These are phyloP conservation scores for Phoebastria nigripes DNA, from an alignment of 2,797 vertebrate species.

Conservation along the genomic window DNA sequence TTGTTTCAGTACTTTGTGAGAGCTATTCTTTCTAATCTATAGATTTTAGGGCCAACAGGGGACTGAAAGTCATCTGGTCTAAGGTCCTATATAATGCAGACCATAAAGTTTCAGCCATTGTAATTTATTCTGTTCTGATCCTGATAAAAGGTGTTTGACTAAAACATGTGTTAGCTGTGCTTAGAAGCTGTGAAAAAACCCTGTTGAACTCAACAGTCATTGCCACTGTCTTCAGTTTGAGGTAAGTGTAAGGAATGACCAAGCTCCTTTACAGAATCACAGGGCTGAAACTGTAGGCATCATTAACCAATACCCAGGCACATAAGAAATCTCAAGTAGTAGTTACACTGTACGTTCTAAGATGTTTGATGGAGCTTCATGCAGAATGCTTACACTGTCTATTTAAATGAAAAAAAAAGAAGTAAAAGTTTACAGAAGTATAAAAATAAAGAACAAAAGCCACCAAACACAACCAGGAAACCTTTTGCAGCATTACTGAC, in stretches of 20 bases:
- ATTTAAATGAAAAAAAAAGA: not conserved
- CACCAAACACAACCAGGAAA: not conserved
- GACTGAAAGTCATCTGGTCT: not conserved
- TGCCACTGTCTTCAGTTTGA: not conserved
- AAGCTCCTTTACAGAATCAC: not conserved
- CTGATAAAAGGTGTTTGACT: not conserved
- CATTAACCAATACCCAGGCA: not conserved
- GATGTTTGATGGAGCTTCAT: not conserved
- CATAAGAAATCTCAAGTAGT: not conserved
- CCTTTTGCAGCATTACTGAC: not conserved
- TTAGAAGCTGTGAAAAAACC: not conserved
- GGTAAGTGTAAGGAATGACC: not conserved
- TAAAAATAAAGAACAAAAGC: not conserved
- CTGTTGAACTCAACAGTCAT: not conserved
- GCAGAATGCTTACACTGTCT: not conserved
- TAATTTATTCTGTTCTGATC: not conserved
- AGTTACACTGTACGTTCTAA: rapidly evolving
- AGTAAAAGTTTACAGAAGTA: not conserved
- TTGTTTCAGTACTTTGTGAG: not conserved
- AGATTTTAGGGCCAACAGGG: not conserved
- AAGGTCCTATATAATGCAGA: not conserved
- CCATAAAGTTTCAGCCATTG: not conserved
- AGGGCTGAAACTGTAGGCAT: not conserved
- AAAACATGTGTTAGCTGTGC: not conserved
- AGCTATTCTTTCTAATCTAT: not conserved